Percentiles rank a stretch among this genome's conserved stretches.
These are phyloP conservation scores for Lasioglossum baleicum DNA, from an alignment of 1,140 invertebrate genomes.

Conservation along the genomic window DNA sequence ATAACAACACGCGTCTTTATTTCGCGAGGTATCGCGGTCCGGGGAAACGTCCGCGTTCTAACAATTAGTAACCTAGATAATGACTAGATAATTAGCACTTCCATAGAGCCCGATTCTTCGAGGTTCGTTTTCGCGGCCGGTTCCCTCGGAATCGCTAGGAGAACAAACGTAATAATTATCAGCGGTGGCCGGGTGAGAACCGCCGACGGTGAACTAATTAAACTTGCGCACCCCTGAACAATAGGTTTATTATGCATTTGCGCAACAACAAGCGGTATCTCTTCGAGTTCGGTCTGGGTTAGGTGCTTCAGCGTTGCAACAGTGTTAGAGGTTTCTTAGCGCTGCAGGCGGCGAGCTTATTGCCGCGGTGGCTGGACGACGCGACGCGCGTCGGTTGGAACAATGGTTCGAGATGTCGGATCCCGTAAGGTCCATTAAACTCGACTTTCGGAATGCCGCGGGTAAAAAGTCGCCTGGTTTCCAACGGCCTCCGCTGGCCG, in stretches of 20 bases:
- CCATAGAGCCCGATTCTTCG: too few relatives aligned
- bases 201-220: conserved; percentile 49
- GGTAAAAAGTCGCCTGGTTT: conserved; percentile 22
- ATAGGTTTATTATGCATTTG: conserved; percentile 58
- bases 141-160: neutral
- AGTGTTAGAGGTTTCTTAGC: conserved; percentile 51
- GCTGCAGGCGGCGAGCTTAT: conserved; percentile 25
- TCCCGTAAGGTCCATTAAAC: conserved; percentile 19
- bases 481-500: too few relatives aligned
- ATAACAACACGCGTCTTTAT: too few relatives aligned
- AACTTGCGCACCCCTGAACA: conserved; percentile 55
- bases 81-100: too few relatives aligned
- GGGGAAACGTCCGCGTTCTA: too few relatives aligned
- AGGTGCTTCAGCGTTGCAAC: conserved; percentile 46
- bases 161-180: neutral
- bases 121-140: too few relatives aligned
- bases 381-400: conserved; percentile 30
- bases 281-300: conserved; percentile 31
- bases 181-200: neutral
- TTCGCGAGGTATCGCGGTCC: too few relatives aligned
- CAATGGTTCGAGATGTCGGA: conserved; percentile 43
- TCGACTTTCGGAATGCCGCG: neutral
- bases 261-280: conserved; percentile 42
- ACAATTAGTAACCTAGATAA: too few relatives aligned
- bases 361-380: conserved; percentile 29